Evolutionary conservation across 2,113 vertebrate species (phyloP).

Genomic region (Mobula hypostoma): DNA sequence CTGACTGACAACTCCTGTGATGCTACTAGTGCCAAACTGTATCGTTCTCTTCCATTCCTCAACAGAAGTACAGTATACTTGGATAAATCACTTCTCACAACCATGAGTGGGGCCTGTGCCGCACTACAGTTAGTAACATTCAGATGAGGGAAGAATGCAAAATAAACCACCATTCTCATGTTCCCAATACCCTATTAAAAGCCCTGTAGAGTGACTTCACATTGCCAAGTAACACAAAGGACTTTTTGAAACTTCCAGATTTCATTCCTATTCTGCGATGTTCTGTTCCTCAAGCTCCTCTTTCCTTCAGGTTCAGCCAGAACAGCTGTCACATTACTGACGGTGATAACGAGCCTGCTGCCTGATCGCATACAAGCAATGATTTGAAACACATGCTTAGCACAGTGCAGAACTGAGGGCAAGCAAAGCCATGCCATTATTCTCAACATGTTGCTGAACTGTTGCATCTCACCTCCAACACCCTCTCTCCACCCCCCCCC

Average conservation of each 20-base stretch:
- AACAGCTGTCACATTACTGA: neutral
- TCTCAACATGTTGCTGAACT: too few species aligned
- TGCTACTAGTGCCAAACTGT: too few species aligned
- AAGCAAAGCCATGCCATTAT: too few species aligned
- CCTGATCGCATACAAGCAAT: too few species aligned
- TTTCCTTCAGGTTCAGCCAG: neutral
- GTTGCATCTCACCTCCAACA: too few species aligned
- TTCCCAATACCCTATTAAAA: neutral
- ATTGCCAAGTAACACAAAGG: neutral
- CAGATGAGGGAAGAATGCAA: neutral
- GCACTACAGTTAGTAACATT: neutral
- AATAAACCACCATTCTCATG: neutral
- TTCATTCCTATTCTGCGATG: neutral
- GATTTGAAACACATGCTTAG: too few species aligned
- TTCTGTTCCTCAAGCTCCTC: neutral
- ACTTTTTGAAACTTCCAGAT: neutral
- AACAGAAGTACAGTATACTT: neutral
- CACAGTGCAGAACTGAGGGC: too few species aligned
- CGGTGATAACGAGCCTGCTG: neutral
- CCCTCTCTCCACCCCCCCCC: too few species aligned
- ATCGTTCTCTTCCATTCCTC: too few species aligned
- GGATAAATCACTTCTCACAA: neutral
- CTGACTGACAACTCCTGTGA: too few species aligned
- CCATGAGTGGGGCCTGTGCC: neutral
- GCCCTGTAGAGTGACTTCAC: too few species aligned